Evolutionary conservation across 2,888 invertebrate genomes (phyloP).

Genomic region (Cylindroiulus punctatus): DNA sequence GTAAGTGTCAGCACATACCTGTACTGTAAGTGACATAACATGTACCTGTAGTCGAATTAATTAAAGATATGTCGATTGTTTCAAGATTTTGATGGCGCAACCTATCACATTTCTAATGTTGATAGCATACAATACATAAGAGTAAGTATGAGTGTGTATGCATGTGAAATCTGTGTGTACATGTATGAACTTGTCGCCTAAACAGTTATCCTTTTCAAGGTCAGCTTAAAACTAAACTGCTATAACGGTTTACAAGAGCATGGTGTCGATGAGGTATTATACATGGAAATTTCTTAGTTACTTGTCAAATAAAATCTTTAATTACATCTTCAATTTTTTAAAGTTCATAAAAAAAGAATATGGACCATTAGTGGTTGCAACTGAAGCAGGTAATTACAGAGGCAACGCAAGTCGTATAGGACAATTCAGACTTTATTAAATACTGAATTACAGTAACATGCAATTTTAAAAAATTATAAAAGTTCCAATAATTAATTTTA

Average conservation of each 20-base stretch:
- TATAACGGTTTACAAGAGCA: background rate
- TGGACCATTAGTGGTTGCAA: conserved; percentile 37
- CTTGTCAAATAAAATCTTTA: background rate
- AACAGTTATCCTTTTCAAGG: background rate
- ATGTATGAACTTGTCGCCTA: background rate
- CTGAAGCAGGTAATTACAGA: conserved; percentile 21
- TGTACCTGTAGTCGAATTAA: too few relatives aligned
- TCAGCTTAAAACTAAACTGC: background rate
- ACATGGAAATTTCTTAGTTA: background rate
- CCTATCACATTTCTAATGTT: conserved; percentile 20
- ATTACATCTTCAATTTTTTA: background rate
- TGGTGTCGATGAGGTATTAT: background rate
- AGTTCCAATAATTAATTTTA: too few relatives aligned
- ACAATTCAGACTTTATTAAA: too few relatives aligned
- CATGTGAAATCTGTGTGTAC: too few relatives aligned
- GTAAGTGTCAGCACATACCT: background rate
- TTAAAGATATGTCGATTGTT: background rate
- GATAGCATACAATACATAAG: conserved; percentile 7
- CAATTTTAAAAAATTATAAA: too few relatives aligned
- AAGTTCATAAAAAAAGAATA: conserved; percentile 46
- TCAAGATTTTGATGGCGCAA: conserved; percentile 25
- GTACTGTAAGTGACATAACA: background rate
- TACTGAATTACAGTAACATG: too few relatives aligned
- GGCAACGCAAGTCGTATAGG: too few relatives aligned
- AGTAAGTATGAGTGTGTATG: background rate